Base-by-base conservation (phyloP, 2,888 invertebrate genomes). In the Drosophila formosana region DNA sequence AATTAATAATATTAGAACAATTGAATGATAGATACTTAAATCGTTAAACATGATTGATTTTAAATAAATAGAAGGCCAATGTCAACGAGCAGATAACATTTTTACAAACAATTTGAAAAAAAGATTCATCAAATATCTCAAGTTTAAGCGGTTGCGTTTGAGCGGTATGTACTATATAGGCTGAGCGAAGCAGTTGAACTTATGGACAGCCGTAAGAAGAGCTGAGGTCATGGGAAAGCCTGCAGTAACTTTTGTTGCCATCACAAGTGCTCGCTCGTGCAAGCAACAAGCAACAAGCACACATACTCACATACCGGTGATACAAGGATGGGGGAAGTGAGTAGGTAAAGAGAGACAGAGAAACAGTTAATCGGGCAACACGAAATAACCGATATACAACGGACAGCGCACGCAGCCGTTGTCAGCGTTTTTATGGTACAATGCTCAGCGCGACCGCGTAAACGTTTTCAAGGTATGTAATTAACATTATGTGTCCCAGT, bases 341-440 rank as follows among this genome's bases (percentile, higher is more conserved):
- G 18, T 37, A 41, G 39, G 39, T 18, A 32, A 11, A 53, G 34
- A 41, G 18, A 63, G n/a, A 43, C 25, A 52, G 47, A 56, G 34
- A 46, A 80, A 64, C 62, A 79, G 73, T 73, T 73, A 78, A 77
- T 78, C 78, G 76, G 76, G 32, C 43, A 45, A 50, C 18, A 53
- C 52, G 37, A 46, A 11, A 37, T 47, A 39, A 13, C 45, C 30
- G 46, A n/a, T 23, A 49, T 13, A 49, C 37, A 13, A n/a, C 58
- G 77, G 67, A 67, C 72, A 72, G 56, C 52, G 63, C 53, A 52
- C 46, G 49, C 41, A 41, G 60, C 52, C 45, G 51, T 52, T 50
- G 32, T 32, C 7, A 43, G 32, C 64, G 68, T 75, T 80, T 81
- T 75, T 68, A 80, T 72, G 80, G 63, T 78, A 75, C 66, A 80